Evolutionary conservation across 2,888 invertebrate genomes (phyloP), one percentile per base, ranked within the genome.

Genomic region (Aleiodes leptofemur): DNA sequence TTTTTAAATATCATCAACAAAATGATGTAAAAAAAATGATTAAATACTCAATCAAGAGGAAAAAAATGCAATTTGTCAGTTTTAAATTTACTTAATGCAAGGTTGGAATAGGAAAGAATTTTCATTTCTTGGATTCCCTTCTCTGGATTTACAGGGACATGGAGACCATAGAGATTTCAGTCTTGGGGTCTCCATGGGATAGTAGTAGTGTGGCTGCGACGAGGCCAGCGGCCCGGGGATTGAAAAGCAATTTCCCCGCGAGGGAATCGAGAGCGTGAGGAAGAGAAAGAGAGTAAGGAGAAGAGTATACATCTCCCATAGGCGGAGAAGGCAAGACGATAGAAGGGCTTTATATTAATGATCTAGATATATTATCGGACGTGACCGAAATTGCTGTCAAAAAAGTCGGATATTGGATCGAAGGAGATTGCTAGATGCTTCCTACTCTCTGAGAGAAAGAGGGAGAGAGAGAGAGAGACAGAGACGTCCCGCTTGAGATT

Each of bases 381-480:
- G 89, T 89, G 89, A 89, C 89, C 89, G 89, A 89, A 89, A 89
- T 89, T 89, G 89, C 89, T 89, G 89, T 89, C 89, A 89, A 89
- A 89, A 89, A 89, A 89, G 86, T 89, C 89, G 89, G 89, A 89
- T 89, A 89, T 89, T 89, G 89, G 88, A 89, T 89, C 88, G 88
- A 87, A 87, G 86, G 85, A 88, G 88, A 89, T 89, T 88, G 88
- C 86, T 86, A 88, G 87, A 88, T 87, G 84, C 85, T 80, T 81
- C 82, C 78, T 80, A 83, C 77, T 77, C 78, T 76, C 64, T 73
- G 66, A 34, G 6, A 34, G 34, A 34, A 34, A 34, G 34, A 34
- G 34, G 3, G 34, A 34, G 34, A 34, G 34, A 34, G 34, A 34
- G 34, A 34, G 34, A 34, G 34, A 34, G 34, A 34, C 5, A 34